Conservation (phyloP, 2,113 vertebrate species). For the Polyodon spathula region DNA sequence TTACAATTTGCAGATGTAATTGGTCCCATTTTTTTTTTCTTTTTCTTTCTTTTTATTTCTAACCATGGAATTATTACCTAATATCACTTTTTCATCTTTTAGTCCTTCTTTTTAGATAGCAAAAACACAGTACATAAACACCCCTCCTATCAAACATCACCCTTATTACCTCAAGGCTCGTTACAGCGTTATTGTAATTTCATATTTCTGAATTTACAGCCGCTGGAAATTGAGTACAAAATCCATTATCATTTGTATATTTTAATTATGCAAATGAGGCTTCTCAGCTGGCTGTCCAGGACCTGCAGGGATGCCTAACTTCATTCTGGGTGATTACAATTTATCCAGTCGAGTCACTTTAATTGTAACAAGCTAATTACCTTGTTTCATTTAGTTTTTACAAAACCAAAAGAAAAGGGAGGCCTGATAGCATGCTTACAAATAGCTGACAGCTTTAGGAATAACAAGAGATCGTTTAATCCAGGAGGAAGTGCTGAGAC, state of each 20-base stretch:
- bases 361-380: slow-evolving; percentile 99
- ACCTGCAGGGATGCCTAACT: slow-evolving; percentile 98
- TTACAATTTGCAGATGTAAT: slow-evolving; percentile 93
- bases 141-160: slow-evolving; percentile 71
- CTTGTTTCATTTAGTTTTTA: slow-evolving; percentile 99
- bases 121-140: slow-evolving; percentile 64
- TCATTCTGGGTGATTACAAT: slow-evolving; percentile 99
- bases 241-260: slow-evolving; percentile 99
- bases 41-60: slow-evolving; percentile 26
- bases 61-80: slow-evolving; percentile 77
- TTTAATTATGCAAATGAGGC: slow-evolving; percentile 99
- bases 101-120: slow-evolving; percentile 46
- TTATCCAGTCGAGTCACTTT: slow-evolving; percentile 99
- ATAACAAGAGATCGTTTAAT: slow-evolving; percentile 18
- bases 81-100: slow-evolving; percentile 76
- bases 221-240: slow-evolving; percentile 99
- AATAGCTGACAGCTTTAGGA: slow-evolving; percentile 38
- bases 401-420: slow-evolving; percentile 84
- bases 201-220: slow-evolving; percentile 98
- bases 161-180: slow-evolving; percentile 80
- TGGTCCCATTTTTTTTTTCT: slow-evolving; percentile 74
- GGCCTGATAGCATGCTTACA: slow-evolving; percentile 60
- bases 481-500: no score
- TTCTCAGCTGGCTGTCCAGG: slow-evolving; percentile 93
- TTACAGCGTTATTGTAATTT: slow-evolving; percentile 95